Evolutionary conservation across 2,113 vertebrate genomes (phyloP).

Genomic region (Stigmatopora nigra): DNA sequence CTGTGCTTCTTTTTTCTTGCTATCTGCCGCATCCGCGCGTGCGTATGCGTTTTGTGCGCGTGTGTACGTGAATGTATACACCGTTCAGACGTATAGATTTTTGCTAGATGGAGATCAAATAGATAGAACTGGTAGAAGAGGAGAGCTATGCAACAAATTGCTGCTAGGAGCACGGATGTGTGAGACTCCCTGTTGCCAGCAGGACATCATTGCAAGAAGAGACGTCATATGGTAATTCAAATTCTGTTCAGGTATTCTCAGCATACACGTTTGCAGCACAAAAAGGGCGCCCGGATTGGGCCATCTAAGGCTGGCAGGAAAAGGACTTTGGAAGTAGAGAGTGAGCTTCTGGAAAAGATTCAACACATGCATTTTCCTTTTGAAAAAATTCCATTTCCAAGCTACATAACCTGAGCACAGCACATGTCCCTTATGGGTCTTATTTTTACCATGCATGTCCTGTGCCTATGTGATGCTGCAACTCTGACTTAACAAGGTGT

Average conservation of each 20-base stretch:
- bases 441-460: background rate
- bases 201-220: constrained; percentile 53
- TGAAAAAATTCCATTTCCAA: background rate
- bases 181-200: constrained; percentile 50
- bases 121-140: constrained; percentile 14
- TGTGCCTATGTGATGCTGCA: background rate
- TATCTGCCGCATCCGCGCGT: constrained; percentile 45
- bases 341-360: constrained; percentile 15
- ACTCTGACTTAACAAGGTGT: background rate
- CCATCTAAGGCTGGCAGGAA: constrained; percentile 33
- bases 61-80: constrained; percentile 9
- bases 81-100: background rate
- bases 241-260: constrained; percentile 68
- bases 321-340: constrained; percentile 22
- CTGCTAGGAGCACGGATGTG: constrained; percentile 28
- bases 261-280: constrained; percentile 64
- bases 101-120: constrained; percentile 21
- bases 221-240: constrained; percentile 68
- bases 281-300: constrained; percentile 46
- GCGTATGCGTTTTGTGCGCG: constrained; percentile 6
- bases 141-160: constrained; percentile 56
- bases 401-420: background rate
- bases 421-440: background rate
- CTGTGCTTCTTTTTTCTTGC: constrained; percentile 5
- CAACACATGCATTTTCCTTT: constrained; percentile 9